Base-by-base conservation (phyloP, 1,140 invertebrate species). In the Phymastichus coffea region DNA sequence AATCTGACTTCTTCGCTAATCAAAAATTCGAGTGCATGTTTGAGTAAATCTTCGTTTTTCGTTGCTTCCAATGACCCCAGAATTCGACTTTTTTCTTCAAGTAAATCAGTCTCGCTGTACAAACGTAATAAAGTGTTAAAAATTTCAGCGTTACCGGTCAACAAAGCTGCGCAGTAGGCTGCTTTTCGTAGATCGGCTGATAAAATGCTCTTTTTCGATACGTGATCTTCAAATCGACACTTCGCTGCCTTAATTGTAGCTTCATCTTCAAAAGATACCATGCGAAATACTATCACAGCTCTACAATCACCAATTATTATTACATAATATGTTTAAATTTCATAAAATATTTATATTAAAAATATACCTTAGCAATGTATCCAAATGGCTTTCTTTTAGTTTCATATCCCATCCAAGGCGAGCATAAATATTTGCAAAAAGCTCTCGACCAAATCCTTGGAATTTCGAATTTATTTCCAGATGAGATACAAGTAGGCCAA, bases 11-110 rank as follows among this genome's bases (percentile, higher is more conserved):
- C 17, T 37, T 52, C 33, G 19, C 49, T 52, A 2, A 52, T 37
- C 3, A 20, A 78, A 75, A 87, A 88, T n/a, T 87, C 76, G 8
- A 88, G 69, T n/a, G 85, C 81, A 65, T 81, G 76, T 33, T 78
- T 71, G 15, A 86, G 75, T 19, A 85, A 66, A 30, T 72, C 71
- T 20, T 73, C 66, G 66, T 86, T 76, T 41, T 76, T 72, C 15
- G 80, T 71, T 23, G 78, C 70, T 2, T 84, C 85, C 35, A 88
- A 71, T 10, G 83, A 72, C 49, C 81, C 66, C 8, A 80, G 75
- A 38, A 87, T 83, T 46, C 86, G 72, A 52, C 85, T 81, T 68
- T 86, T 86, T 63, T 89, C 85, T 72, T 89, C 87, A 37, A 83
- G 79, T 49, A 87, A 77, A 55, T 86, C 85, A 17, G 81, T 77